Evolutionary conservation across 2,113 vertebrate genomes (phyloP).

Genomic region (Halichoerus grypus): DNA sequence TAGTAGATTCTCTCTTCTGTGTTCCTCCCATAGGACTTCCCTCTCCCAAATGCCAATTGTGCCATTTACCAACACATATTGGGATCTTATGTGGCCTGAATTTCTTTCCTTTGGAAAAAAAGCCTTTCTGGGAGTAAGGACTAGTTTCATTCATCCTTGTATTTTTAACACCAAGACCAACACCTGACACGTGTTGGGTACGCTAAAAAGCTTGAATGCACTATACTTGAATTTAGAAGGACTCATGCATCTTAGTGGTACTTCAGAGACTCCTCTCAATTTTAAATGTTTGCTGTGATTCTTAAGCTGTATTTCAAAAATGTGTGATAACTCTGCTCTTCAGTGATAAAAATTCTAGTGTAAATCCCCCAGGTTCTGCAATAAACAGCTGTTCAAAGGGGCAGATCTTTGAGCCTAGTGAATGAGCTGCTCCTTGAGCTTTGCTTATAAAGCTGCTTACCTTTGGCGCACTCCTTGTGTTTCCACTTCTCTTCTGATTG

Average conservation of each 20-base stretch:
- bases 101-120: conserved; percentile 10
- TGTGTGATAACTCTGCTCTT: not conserved
- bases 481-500: not conserved
- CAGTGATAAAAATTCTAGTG: not conserved
- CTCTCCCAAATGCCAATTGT: too few species aligned
- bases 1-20: not conserved
- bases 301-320: not conserved
- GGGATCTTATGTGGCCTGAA: not conserved
- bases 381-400: not conserved
- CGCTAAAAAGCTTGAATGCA: not conserved
- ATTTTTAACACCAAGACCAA: not conserved
- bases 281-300: not conserved
- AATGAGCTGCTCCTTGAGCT: rapidly evolving
- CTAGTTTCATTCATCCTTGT: not conserved
- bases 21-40: not conserved
- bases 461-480: too few species aligned
- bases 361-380: not conserved
- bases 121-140: not conserved
- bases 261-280: not conserved
- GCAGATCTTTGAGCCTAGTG: not conserved
- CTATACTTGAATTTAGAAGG: not conserved
- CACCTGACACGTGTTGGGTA: too few species aligned
- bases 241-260: not conserved
- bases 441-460: not conserved
- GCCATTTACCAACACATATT: not conserved